phyloP scores from a whole-genome alignment of 2,888 invertebrate species.

The Drosophila glabriapex region DNA sequence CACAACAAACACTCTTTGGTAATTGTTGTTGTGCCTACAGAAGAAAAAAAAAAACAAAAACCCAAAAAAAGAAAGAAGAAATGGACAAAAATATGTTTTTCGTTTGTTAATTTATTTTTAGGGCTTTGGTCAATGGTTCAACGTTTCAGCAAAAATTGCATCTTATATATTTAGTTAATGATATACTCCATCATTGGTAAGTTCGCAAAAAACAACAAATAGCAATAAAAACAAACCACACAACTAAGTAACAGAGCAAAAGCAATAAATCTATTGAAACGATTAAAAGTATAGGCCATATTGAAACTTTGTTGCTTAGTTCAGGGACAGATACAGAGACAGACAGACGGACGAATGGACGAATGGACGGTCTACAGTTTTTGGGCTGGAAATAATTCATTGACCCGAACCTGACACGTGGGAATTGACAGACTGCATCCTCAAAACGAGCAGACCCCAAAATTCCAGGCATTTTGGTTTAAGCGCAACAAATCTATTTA shows the following conservation, averaged over 20 bases:
- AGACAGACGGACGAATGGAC: neutral
- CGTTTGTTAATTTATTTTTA: conserved; percentile 86
- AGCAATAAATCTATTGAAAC: neutral
- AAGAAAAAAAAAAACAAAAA: conserved; percentile 37
- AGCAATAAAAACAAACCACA: conserved; percentile 12
- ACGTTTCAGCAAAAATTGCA: conserved; percentile 97
- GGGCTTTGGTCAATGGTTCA: conserved; percentile 88
- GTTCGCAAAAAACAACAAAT: conserved; percentile 82
- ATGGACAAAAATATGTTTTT: conserved; percentile 82
- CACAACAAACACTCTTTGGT: conserved; percentile 45
- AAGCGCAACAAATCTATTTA: conserved; percentile 82
- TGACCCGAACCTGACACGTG: conserved; percentile 11
- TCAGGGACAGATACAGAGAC: neutral
- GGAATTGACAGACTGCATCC: conserved; percentile 18
- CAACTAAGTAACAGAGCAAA: conserved; percentile 49
- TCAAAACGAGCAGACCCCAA: neutral
- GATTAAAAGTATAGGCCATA: neutral
- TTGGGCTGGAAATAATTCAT: neutral
- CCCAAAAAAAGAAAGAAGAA: conserved; percentile 19
- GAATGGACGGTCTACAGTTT: neutral
- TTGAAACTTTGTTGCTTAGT: conserved; percentile 44
- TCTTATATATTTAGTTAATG: conserved; percentile 99
- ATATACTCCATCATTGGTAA: conserved; percentile 99
- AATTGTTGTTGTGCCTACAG: conserved; percentile 64
- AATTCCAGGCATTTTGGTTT: conserved; percentile 34